These are phyloP conservation scores for Cyprinodon tularosa DNA, from an alignment of 2,113 vertebrate genomes.

Conservation along the genomic window DNA sequence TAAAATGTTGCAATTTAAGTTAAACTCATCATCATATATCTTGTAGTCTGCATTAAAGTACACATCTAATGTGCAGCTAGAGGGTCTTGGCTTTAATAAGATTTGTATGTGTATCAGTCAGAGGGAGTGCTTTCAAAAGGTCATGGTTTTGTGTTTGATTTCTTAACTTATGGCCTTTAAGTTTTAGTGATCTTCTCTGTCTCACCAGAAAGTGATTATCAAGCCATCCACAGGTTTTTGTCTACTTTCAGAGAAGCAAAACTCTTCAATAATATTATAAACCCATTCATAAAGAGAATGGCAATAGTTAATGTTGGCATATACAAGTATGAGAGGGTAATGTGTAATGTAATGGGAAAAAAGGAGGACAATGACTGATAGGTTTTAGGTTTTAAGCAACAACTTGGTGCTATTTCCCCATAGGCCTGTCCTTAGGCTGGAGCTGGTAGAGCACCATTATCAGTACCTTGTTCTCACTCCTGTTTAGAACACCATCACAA, in stretches of 20 bases:
- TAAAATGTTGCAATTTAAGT: not conserved
- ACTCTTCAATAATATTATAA: conserved; percentile 40
- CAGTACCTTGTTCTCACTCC: conserved; percentile 19
- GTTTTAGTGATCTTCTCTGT: conserved; percentile 33
- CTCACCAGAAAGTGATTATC: conserved; percentile 39
- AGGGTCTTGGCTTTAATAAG: conserved; percentile 27
- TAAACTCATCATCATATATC: conserved; percentile 6
- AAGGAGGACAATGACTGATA: conserved; percentile 33
- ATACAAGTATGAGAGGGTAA: not conserved
- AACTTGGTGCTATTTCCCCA: conserved; percentile 14
- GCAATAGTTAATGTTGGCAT: conserved; percentile 32
- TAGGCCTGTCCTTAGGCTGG: conserved; percentile 23
- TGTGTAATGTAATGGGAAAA: not conserved
- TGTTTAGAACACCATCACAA: not conserved
- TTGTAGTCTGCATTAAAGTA: conserved; percentile 15
- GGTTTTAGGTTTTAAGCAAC: conserved; percentile 10
- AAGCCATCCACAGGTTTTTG: conserved; percentile 35
- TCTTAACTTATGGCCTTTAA: conserved; percentile 14
- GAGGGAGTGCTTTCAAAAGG: conserved; percentile 5
- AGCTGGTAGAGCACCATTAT: conserved; percentile 33
- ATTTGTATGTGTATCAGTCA: conserved; percentile 6
- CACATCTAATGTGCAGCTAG: conserved; percentile 14
- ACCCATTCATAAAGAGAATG: conserved; percentile 11
- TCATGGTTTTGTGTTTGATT: conserved; percentile 8
- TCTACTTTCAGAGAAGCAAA: conserved; percentile 38